These are phyloP conservation scores for Delia radicum DNA, from an alignment of 1,140 invertebrate species.

Conservation along the genomic window DNA sequence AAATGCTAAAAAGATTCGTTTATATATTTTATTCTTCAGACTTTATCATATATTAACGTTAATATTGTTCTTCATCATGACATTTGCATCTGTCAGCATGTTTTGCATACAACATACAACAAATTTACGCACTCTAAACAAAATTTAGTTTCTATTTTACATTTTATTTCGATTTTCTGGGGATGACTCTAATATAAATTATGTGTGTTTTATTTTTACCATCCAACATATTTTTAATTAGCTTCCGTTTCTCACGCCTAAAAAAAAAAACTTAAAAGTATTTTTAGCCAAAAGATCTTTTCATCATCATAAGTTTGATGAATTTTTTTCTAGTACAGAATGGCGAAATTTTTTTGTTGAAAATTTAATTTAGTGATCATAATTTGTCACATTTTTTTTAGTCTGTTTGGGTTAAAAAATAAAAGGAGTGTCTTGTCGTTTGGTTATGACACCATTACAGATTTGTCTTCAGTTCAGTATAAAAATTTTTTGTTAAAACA, in stretches of 20 bases:
- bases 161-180: not conserved
- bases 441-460: not conserved
- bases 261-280: not conserved
- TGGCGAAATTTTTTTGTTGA: not conserved
- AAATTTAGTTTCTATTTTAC: not conserved
- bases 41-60: not conserved
- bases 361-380: not conserved
- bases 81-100: slow-evolving; percentile 16
- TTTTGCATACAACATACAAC: not conserved
- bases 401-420: not conserved
- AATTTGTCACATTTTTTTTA: not conserved
- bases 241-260: slow-evolving; percentile 7
- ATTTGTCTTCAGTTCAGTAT: not conserved
- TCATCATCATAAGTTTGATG: not conserved
- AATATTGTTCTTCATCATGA: not conserved
- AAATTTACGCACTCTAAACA: not conserved
- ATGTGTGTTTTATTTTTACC: not conserved
- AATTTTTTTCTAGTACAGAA: not conserved
- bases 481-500: not conserved
- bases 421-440: not conserved
- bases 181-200: not conserved
- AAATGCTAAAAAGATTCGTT: not conserved
- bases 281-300: not conserved
- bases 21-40: not conserved
- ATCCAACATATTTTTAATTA: not conserved